Conservation (phyloP, 2,888 invertebrate genomes). For the Drosophila fungiperda region DNA sequence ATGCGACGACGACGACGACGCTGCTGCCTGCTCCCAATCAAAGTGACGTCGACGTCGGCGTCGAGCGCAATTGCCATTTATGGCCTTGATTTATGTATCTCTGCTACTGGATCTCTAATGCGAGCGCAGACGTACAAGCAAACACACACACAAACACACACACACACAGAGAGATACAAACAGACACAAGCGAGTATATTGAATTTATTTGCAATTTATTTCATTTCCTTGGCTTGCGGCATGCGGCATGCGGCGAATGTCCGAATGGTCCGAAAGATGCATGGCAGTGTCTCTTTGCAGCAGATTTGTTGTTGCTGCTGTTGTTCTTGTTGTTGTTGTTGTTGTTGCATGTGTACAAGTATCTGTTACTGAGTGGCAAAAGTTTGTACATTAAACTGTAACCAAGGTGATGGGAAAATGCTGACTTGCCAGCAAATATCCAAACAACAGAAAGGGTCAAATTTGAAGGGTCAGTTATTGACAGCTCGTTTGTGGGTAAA, state of each 20-base stretch:
- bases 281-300: constrained; percentile 52
- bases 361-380: constrained; percentile 20
- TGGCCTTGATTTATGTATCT: constrained; percentile 78
- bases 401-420: constrained; percentile 49
- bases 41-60: constrained; percentile 57
- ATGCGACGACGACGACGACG: constrained; percentile 27
- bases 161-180: constrained; percentile 16
- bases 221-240: constrained; percentile 77
- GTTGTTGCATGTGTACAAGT: constrained; percentile 18
- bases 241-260: constrained; percentile 40
- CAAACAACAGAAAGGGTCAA: constrained; percentile 49
- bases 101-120: constrained; percentile 77
- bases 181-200: constrained; percentile 53
- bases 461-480: constrained; percentile 15
- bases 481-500: constrained; percentile 5
- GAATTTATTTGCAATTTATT: constrained; percentile 78
- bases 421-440: constrained; percentile 47
- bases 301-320: constrained; percentile 39
- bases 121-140: constrained; percentile 52
- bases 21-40: constrained; percentile 67
- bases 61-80: constrained; percentile 76
- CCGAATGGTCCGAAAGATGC: constrained; percentile 46
- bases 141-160: constrained; percentile 32
- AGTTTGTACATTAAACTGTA: constrained; percentile 24
- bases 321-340: constrained; percentile 5